Conservation (phyloP, 2,888 invertebrate species). For the Drosophila atroscutellata region DNA sequence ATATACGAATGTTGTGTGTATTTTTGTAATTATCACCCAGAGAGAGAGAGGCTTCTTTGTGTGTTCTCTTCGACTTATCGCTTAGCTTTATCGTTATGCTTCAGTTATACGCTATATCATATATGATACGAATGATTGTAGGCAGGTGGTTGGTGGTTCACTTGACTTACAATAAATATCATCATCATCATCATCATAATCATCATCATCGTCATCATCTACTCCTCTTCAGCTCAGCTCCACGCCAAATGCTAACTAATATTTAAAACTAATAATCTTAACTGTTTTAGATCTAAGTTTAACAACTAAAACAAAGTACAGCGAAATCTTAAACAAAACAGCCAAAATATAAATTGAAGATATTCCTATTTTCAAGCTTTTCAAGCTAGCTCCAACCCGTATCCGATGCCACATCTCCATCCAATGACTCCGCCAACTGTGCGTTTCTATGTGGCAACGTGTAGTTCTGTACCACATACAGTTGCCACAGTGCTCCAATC, state of each 20-base stretch:
- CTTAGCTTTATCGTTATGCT: slow-evolving; percentile 33
- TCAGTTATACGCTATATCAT: slow-evolving; percentile 49
- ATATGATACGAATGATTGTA: slow-evolving; percentile 78
- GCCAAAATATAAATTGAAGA: slow-evolving; percentile 35
- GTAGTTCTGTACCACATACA: slow-evolving; percentile 58
- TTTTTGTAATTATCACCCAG: slow-evolving; percentile 50
- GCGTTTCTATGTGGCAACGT: slow-evolving; percentile 33
- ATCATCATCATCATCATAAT: neutral
- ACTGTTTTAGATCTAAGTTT: slow-evolving; percentile 34
- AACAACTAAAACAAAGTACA: slow-evolving; percentile 35
- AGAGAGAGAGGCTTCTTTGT: slow-evolving; percentile 46
- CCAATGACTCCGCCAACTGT: slow-evolving; percentile 3
- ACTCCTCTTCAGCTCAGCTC: neutral
- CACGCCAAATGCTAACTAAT: slow-evolving; percentile 66
- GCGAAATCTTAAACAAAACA: slow-evolving; percentile 59
- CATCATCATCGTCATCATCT: neutral
- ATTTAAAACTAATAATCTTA: slow-evolving; percentile 20
- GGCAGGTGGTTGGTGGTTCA: slow-evolving; percentile 80
- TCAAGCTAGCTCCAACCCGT: slow-evolving; percentile 62
- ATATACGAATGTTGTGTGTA: slow-evolving; percentile 34
- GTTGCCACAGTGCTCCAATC: slow-evolving; percentile 85
- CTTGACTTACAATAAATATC: slow-evolving; percentile 72
- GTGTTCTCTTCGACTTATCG: slow-evolving; percentile 31
- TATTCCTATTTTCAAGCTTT: slow-evolving; percentile 6
- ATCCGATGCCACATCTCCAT: slow-evolving; percentile 26